A percentile compares a stretch with the other conserved stretches of the same genome.
Evolutionary conservation across 1,140 invertebrate genomes (phyloP).

Genomic region (Elysia chlorotica): DNA sequence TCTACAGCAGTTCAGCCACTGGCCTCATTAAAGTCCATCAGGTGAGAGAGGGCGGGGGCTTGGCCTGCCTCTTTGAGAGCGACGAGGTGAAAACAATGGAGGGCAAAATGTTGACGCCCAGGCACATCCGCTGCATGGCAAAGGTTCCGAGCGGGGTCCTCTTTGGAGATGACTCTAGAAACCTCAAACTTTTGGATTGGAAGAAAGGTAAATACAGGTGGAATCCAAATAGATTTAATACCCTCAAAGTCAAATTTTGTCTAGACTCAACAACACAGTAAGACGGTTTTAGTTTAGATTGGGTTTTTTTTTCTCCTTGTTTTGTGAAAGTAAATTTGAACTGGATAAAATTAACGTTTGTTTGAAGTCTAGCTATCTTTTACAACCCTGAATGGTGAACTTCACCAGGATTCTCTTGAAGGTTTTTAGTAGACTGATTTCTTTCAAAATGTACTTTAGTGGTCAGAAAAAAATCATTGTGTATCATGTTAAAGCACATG

Average conservation of each 20-base stretch:
- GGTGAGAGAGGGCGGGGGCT: slow-evolving; percentile 26
- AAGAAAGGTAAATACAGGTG: slow-evolving; percentile 39
- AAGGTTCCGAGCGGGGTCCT: slow-evolving; percentile 26
- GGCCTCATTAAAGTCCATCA: slow-evolving; percentile 48
- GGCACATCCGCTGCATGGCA: slow-evolving; percentile 35
- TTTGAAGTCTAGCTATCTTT: background rate
- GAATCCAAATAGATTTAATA: background rate
- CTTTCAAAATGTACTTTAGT: too few species aligned
- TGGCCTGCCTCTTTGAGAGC: slow-evolving; percentile 43
- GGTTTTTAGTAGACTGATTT: too few species aligned
- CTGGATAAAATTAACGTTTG: background rate
- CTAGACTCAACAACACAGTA: background rate
- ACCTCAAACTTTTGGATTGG: slow-evolving; percentile 54
- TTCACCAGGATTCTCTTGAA: too few species aligned
- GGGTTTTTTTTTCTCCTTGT: background rate
- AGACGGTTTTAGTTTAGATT: background rate
- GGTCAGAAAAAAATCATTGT: too few species aligned
- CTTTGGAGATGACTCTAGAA: slow-evolving; percentile 54
- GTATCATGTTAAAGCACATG: too few species aligned
- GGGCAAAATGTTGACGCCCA: slow-evolving; percentile 22
- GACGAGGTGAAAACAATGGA: slow-evolving; percentile 32
- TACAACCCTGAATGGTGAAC: too few species aligned
- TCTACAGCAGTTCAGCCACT: too few species aligned
- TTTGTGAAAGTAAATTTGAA: background rate
- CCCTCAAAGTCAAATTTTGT: background rate